Evolutionary conservation across 2,797 vertebrate species (phyloP).

Genomic region (Lophotriccus pileatus): DNA sequence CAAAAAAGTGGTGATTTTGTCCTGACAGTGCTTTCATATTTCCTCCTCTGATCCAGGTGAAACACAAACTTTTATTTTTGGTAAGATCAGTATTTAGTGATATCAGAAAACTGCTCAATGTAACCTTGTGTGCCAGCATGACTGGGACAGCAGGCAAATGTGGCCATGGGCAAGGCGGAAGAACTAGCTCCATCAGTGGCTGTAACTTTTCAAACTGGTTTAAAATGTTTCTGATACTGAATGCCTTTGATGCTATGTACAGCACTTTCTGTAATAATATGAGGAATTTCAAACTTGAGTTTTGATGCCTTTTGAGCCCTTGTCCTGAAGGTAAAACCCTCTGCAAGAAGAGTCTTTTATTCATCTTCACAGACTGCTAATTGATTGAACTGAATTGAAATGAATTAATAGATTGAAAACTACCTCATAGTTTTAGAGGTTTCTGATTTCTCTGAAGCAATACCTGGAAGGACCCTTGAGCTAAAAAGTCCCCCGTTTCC

Average conservation of each 20-base stretch:
- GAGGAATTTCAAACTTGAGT: background rate
- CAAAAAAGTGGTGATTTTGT: background rate
- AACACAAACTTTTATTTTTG: background rate
- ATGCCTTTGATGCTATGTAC: background rate
- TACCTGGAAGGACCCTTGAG: background rate
- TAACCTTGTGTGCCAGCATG: background rate
- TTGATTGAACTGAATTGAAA: background rate
- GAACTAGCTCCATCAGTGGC: background rate
- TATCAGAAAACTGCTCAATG: background rate
- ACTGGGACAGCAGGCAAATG: background rate
- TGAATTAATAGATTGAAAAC: background rate
- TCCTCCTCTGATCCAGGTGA: background rate
- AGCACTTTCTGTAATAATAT: background rate
- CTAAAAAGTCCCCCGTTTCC: background rate
- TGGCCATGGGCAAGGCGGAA: background rate
- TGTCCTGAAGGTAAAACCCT: background rate
- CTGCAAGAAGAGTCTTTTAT: background rate
- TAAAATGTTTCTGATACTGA: background rate
- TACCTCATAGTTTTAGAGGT: background rate
- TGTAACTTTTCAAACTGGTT: background rate
- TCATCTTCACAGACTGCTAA: background rate
- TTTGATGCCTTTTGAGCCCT: background rate
- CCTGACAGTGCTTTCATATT: background rate
- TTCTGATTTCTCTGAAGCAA: background rate
- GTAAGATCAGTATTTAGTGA: background rate